A percentile compares a stretch with the other conserved stretches of the same genome.
phyloP scores from a whole-genome alignment of 2,113 vertebrate genomes.

The Cathartes aura region DNA sequence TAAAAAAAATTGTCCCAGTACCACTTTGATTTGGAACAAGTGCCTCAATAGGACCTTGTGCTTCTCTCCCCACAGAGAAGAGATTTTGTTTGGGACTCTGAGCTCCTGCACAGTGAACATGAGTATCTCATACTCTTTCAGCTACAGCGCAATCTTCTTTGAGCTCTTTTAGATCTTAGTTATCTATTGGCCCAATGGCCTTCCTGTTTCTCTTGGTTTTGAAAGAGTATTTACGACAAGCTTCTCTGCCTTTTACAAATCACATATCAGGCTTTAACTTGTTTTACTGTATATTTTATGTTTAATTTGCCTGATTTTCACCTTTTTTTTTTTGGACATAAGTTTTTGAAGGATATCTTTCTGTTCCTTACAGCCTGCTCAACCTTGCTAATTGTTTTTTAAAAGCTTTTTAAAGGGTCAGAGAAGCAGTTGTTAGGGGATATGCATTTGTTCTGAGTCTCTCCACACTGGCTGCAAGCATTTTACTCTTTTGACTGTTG shows the following conservation, averaged over 20 bases:
- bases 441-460: not conserved
- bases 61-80: not conserved
- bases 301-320: not conserved
- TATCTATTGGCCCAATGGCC: not conserved
- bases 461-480: not conserved
- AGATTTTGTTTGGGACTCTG: not conserved
- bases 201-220: not conserved
- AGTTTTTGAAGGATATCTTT: not conserved
- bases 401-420: not conserved
- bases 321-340: not conserved
- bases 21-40: not conserved
- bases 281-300: not conserved
- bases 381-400: not conserved
- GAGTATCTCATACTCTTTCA: not conserved
- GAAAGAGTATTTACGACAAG: not conserved
- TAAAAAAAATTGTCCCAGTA: not conserved
- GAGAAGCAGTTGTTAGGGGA: not conserved
- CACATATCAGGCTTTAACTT: not conserved
- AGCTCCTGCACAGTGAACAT: not conserved
- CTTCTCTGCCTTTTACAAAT: not conserved
- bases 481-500: not conserved
- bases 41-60: not conserved
- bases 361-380: not conserved
- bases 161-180: not conserved
- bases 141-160: not conserved